Conservation (phyloP, 2,113 vertebrate genomes). For the Scartelaos histophorus region DNA sequence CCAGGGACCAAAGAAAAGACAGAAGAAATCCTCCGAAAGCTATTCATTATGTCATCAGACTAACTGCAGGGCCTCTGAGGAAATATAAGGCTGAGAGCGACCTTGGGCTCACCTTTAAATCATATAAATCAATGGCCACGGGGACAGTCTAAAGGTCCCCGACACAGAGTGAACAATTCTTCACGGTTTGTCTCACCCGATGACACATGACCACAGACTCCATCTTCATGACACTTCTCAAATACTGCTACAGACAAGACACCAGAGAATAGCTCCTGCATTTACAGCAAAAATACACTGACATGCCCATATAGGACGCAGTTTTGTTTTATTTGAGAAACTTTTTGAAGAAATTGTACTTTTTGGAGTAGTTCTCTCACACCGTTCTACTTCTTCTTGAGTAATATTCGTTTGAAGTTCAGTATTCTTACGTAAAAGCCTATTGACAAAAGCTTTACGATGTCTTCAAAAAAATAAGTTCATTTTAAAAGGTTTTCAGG, state of each 20-base stretch:
- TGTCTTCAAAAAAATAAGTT: no score
- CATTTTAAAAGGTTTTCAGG: no score
- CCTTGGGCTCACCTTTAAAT: neutral
- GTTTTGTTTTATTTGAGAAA: no score
- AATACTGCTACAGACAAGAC: neutral
- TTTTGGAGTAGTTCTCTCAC: no score
- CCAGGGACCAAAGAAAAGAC: neutral
- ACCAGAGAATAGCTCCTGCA: neutral
- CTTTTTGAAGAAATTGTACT: no score
- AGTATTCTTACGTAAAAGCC: no score
- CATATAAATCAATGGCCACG: neutral
- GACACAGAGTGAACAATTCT: slow-evolving; percentile 1
- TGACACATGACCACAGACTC: neutral
- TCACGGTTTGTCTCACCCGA: neutral
- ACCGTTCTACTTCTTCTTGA: no score
- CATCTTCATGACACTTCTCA: neutral
- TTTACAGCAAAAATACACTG: neutral
- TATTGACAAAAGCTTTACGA: no score
- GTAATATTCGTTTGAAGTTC: no score
- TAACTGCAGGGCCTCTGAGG: neutral
- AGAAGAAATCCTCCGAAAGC: neutral
- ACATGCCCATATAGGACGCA: neutral
- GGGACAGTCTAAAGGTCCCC: neutral
- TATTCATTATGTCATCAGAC: neutral
- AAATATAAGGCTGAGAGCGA: neutral